Evolutionary conservation across 2,113 vertebrate genomes (phyloP).

Genomic region (Arvicanthis niloticus): DNA sequence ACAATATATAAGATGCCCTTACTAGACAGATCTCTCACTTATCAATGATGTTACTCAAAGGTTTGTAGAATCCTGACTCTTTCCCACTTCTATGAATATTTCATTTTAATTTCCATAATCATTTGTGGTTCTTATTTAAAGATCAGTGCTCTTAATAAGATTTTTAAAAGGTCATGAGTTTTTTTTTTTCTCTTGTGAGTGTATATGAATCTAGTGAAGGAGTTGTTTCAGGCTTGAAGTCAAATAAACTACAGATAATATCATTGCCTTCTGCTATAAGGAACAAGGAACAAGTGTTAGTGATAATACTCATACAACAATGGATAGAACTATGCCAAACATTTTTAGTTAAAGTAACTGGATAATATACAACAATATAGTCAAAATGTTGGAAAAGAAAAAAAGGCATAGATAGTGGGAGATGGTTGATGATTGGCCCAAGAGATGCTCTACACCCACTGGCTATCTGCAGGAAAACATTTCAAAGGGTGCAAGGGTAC

Average conservation of each 20-base stretch:
- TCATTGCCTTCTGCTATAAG: conserved; percentile 36
- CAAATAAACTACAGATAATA: conserved; percentile 14
- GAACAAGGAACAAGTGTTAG: background rate
- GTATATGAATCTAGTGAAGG: conserved; percentile 58
- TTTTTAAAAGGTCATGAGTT: conserved; percentile 52
- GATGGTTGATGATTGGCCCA: background rate
- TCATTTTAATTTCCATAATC: conserved; percentile 66
- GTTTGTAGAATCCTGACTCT: background rate
- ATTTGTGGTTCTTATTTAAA: conserved; percentile 60
- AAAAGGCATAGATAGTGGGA: too few relatives aligned
- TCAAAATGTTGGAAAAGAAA: background rate
- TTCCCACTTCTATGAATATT: conserved; percentile 46
- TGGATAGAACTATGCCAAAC: conserved; percentile 20
- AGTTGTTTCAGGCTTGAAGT: conserved; percentile 43
- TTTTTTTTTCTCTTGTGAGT: conserved; percentile 39
- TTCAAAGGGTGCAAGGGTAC: background rate
- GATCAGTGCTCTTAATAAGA: conserved; percentile 43
- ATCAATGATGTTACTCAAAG: background rate
- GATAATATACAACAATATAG: conserved; percentile 29
- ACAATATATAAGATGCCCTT: background rate
- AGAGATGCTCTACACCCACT: background rate
- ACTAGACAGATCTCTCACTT: background rate
- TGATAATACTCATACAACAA: conserved; percentile 37
- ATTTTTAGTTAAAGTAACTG: conserved; percentile 55
- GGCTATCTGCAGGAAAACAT: conserved; percentile 19